Percentiles rank a stretch among this genome's conserved stretches.
phyloP scores from a whole-genome alignment of 2,888 invertebrate species.

The Coremacera marginata region DNA sequence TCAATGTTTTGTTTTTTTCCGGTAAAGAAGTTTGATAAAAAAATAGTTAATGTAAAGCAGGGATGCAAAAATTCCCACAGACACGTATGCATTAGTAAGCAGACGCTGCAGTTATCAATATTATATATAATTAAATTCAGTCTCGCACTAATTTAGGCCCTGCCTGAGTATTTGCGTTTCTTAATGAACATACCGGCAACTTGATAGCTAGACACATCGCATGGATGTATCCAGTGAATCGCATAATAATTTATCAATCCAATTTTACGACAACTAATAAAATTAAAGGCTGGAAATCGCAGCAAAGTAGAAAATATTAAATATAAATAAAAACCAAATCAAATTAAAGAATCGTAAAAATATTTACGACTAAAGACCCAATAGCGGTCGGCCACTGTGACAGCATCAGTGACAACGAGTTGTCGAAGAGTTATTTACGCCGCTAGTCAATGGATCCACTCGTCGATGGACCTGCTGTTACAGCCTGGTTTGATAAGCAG shows the following conservation, averaged over 20 bases:
- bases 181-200: constrained; percentile 12
- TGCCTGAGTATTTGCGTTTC: not conserved
- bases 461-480: not conserved
- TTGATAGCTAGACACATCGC: not conserved
- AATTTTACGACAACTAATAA: constrained; percentile 60
- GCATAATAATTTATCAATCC: constrained; percentile 64
- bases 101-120: no score
- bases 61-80: no score
- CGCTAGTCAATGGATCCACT: not conserved
- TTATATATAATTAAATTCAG: not conserved
- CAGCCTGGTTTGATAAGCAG: constrained; percentile 63
- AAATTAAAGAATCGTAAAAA: constrained; percentile 67
- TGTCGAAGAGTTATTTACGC: not conserved
- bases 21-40: no score
- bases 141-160: not conserved
- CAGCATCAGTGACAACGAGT: not conserved
- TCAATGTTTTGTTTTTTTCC: no score
- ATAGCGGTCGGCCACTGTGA: not conserved
- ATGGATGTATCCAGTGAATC: constrained; percentile 18
- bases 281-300: constrained; percentile 50
- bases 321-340: constrained; percentile 60
- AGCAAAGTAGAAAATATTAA: constrained; percentile 28
- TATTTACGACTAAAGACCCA: constrained; percentile 54
- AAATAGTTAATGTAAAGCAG: no score
- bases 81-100: no score